Evolutionary conservation across 2,888 invertebrate species (phyloP), one percentile per base, ranked within the genome.

Genomic region (Ferdinandea cuprea): DNA sequence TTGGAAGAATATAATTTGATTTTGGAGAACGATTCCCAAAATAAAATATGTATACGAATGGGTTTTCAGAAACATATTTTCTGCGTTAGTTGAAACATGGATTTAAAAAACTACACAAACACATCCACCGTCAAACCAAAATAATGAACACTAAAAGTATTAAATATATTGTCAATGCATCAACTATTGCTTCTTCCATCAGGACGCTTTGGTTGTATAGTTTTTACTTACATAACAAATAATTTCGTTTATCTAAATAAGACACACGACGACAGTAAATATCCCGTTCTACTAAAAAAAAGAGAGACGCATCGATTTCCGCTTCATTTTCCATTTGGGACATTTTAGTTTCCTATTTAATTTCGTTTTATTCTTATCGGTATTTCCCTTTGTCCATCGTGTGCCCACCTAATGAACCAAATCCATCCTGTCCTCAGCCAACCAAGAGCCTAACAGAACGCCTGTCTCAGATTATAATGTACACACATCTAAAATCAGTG

Each of bases 261-360:
- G 68, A 80, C 46, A 61, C 68, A 52, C 73, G 59, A 79, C 61
- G 61, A 74, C 68, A 80, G 61, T 46, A 44, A 32, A 59, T 61
- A 68, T 66, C 74, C 40, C 35, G 52, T 40, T 68, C 54, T 32
- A 79, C 74, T 59, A 68, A 61, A 69, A 54, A 80, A 65, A 37
- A 46, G 42, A 48, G 15, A 80, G 46, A 74, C 79, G 68, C 79
- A 74, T 79, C 61, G 54, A 74, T 80, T 80, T 80, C 76, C 80
- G 80, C 68, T 76, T 80, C 80, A 80, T 76, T 80, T 80, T 80
- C 80, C 69, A 80, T 80, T 76, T 76, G 76, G 80, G 76, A 69
- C 80, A 69, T 80, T 76, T 80, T 80, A 69, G 76, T 76, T 76
- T 80, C 69, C 69, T 80, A 80, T 76, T 80, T 80, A 80, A 80